Percentiles rank a stretch among this genome's conserved stretches.
These are phyloP conservation scores for Trypoxylon attenuatum DNA, from an alignment of 2,888 invertebrate genomes.

Conservation along the genomic window DNA sequence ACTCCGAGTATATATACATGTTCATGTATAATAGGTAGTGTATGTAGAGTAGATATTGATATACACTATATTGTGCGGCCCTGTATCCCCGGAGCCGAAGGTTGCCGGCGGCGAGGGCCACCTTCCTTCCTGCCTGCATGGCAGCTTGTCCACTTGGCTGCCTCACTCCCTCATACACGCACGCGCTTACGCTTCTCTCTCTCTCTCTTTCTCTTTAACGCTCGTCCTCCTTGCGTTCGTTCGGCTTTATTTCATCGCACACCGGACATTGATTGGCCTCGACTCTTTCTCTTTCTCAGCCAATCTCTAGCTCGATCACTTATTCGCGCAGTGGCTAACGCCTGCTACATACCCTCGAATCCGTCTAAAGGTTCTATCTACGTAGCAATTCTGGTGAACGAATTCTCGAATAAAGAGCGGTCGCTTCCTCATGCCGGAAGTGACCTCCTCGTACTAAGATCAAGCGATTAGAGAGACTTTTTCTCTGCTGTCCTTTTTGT, in stretches of 20 bases:
- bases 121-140: conserved; percentile 62
- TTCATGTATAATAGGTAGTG: no score
- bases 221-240: conserved; percentile 52
- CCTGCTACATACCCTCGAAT: conserved; percentile 23
- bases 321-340: neutral
- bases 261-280: conserved; percentile 58
- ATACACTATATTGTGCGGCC: conserved; percentile 55
- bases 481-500: no score
- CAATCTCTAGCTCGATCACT: neutral
- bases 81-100: conserved; percentile 72
- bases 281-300: conserved; percentile 17
- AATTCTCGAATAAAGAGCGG: conserved; percentile 38
- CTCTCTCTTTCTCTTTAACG: no score
- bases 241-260: conserved; percentile 59
- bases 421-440: neutral
- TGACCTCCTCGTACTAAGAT: no score
- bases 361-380: neutral
- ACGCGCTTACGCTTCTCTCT: no score
- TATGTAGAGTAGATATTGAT: no score
- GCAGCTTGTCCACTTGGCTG: conserved; percentile 34
- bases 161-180: neutral
- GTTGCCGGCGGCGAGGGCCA: conserved; percentile 63
- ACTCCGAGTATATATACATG: no score
- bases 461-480: conserved; percentile 3
- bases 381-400: no score